phyloP scores from a whole-genome alignment of 2,113 vertebrate genomes.

The Cephalophus harveyi region DNA sequence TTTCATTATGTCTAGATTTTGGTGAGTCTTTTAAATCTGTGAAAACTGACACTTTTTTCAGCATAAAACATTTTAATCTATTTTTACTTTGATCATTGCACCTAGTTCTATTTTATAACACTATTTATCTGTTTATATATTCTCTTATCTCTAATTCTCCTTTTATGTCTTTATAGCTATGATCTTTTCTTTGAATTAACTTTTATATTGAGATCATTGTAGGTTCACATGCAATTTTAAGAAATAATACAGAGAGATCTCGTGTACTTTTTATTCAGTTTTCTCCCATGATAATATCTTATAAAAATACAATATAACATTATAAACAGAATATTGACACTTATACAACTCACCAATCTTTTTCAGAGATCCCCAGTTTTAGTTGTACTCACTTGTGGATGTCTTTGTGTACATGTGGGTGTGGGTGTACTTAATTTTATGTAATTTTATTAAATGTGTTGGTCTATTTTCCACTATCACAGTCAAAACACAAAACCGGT shows the following conservation, averaged over 20 bases:
- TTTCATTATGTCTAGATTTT: not conserved
- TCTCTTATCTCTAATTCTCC: not conserved
- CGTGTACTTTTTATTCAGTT: not conserved
- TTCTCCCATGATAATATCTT: not conserved
- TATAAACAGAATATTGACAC: not conserved
- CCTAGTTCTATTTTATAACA: not conserved
- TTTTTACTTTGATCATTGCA: constrained; percentile 17
- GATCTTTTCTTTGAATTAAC: constrained; percentile 2
- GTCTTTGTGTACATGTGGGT: not conserved
- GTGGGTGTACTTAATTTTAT: not conserved
- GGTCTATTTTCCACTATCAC: not conserved
- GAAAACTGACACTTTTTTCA: not conserved
- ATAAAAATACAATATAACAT: not conserved
- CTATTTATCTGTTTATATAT: not conserved
- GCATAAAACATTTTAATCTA: constrained; percentile 17
- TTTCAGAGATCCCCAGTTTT: not conserved
- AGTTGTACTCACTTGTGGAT: not conserved
- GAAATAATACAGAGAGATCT: not conserved
- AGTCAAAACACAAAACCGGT: not conserved
- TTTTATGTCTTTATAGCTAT: not conserved
- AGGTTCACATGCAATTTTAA: not conserved
- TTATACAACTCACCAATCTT: not conserved
- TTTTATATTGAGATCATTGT: not conserved
- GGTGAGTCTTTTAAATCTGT: not conserved
- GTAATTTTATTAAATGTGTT: not conserved